Conservation (phyloP, 2,888 invertebrate species). For the Tetropium fuscum region DNA sequence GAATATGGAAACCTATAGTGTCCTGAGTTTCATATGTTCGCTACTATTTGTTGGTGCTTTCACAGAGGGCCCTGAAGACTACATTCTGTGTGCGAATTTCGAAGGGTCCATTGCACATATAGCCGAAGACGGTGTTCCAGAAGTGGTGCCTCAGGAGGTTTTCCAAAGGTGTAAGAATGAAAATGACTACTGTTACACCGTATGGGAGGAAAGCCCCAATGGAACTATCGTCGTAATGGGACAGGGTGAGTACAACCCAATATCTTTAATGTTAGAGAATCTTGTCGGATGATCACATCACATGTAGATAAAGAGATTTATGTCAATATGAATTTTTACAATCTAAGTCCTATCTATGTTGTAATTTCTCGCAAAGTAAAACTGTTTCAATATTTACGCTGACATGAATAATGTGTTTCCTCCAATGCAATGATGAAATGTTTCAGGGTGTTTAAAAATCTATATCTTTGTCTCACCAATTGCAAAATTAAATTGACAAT, state of each 20-base stretch:
- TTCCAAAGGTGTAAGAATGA: slow-evolving; percentile 67
- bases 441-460: no score
- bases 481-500: no score
- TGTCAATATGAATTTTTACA: no score
- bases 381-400: no score
- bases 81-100: slow-evolving; percentile 55
- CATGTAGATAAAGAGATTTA: no score
- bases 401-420: no score
- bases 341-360: no score
- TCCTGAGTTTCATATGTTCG: slow-evolving; percentile 6
- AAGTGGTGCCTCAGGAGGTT: slow-evolving; percentile 53
- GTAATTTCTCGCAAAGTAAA: no score
- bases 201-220: slow-evolving; percentile 77
- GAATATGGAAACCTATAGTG: slow-evolving; percentile 10
- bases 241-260: slow-evolving; percentile 75
- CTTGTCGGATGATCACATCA: no score
- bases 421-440: no score
- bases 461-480: no score
- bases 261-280: no score
- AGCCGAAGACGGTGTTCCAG: slow-evolving; percentile 56
- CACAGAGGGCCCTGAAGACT: slow-evolving; percentile 38
- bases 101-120: slow-evolving; percentile 54
- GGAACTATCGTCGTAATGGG: slow-evolving; percentile 72
- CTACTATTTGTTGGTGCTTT: slow-evolving; percentile 18
- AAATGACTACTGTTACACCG: slow-evolving; percentile 78